Evolutionary conservation across 2,113 vertebrate genomes (phyloP), one percentile per base, ranked within the genome.

Genomic region (Ptyas mucosa): DNA sequence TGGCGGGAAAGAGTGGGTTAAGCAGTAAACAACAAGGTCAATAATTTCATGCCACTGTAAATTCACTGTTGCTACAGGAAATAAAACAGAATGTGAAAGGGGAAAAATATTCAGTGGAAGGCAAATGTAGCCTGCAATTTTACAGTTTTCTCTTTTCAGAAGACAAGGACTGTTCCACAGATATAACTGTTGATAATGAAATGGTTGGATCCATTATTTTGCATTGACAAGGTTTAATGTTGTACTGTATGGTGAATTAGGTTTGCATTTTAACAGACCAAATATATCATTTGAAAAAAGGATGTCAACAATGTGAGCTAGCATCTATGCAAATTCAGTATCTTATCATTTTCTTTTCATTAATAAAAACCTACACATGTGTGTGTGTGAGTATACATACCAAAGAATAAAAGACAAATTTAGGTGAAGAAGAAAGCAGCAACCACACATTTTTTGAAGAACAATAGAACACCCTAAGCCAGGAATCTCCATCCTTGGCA

Each of bases 41-140:
- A 81, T 93, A 61, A 61, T 61, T 91, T 93, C 85, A 61, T 86
- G 75, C 51, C 54, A 51, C 54, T 89, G n/a, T 90, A 93, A 52
- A 89, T 93, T 87, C 85, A 53, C 87, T 86, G 46, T 75, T 90
- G 46, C 92, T 61, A 49, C 9, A 39, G 54, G n/a, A 93, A 89
- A 93, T 90, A 87, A 85, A 93, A 86, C 54, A 92, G 57, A 46
- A 92, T 89, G 43, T 89, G 53, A 89, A 92, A n/a, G 43, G 85
- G 85, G 39, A 9, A 2, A 86, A 86, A 64, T 52, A 49, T 2
- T 12, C 61, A 86, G 52, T 89, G 34, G 46, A 90, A 93, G 52
- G 75, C 34, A 61, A 90, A 61, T 52, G 58, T 52, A 90, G 54
- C n/a, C 14, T 57, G 14, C 23, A 90, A 39, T 87, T 90, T 52